Base-by-base conservation (phyloP, 2,797 vertebrate genomes). In the Nothura maculosa region DNA sequence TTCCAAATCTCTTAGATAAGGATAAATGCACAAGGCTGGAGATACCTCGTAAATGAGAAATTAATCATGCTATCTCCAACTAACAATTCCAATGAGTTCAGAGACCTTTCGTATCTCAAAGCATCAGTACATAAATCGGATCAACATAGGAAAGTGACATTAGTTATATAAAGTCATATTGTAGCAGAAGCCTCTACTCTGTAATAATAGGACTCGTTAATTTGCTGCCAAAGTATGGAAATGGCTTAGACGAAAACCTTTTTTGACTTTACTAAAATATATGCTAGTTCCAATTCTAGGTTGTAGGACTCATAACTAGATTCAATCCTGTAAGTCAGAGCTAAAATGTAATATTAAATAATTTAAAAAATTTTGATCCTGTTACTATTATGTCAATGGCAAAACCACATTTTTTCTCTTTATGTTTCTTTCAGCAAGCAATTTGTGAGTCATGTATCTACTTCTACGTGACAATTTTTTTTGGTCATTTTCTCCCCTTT, bases 61-160 rank as follows among this genome's bases (percentile, higher is more conserved):
- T 96, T 79, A 91, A 95, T 92, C 57, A 76, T 5, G 2, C 43
- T 69, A 61, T 87, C 84, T 92, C 34, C 9, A 24, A 50, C 54
- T 92, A 91, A 81, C 1, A 5, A n/a, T 64, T 92, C 55, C 63
- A 42, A 40, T 75, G 77, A 83, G n/a, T 69, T 38, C 48, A 85
- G 69, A 87, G 63, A 94, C 32, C 52, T 89, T 73, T 93, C 74
- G 36, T 84, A 94, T 95, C 57, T 94, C 81, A 89, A 76, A 80
- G 45, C 12, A 92, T 27, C 72, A 96, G 73, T 60, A 92, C 52
- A 83, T 74, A 91, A 81, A 94, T 87, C 60, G 92, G 72, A 94
- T 96, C 76, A 92, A 40, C 83, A 95, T 80, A 77, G 81, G 47
- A 43, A 84, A 79, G 75, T 78, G 77, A 89, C 20, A 66, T 88